Evolutionary conservation across 2,888 invertebrate genomes (phyloP), one percentile per base, ranked within the genome.

Genomic region (Cephus pygmeus): DNA sequence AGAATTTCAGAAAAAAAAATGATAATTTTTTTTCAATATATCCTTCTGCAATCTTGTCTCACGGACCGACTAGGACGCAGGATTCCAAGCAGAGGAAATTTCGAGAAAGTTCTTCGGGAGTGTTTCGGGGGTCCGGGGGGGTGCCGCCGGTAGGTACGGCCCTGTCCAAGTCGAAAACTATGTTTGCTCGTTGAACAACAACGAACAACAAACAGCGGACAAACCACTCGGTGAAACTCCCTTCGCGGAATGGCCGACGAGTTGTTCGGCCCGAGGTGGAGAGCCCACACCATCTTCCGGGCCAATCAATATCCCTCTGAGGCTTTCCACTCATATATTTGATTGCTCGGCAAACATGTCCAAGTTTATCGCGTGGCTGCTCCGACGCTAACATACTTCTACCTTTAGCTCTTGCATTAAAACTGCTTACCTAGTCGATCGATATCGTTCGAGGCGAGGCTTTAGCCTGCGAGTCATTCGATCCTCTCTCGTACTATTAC

Each of bases 331-430:
- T 90, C 90, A 89, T 89, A 90, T 90, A 89, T 89, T 90, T 89
- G 89, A 90, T 90, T 90, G 90, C 89, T 90, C 86, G 89, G 87
- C 90, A 90, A 90, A 90, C 90, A 90, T 88, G 89, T 88, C 88
- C 86, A 87, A 90, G 90, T 90, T 89, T 89, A 89, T 90, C 87
- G 87, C 87, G 84, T 83, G 86, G 85, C 81, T 81, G 82, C 79
- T 77, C 79, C 79, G 76, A 79, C 83, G 77, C 82, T 82, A 82
- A 81, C 83, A 83, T 82, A 85, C 83, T 83, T 82, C 81, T 76
- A 77, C 81, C 79, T 81, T 83, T 76, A 76, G 33, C 82, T 77
- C 78, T 81, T 80, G 81, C 82, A 82, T 78, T 79, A 79, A 81
- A 81, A 82, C 82, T 82, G 82, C 80, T 83, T 81, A 80, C 76